Conservation (phyloP, 35 echinoderm and acorn worm genomes). For the Strongylocentrotus purpuratus region DNA sequence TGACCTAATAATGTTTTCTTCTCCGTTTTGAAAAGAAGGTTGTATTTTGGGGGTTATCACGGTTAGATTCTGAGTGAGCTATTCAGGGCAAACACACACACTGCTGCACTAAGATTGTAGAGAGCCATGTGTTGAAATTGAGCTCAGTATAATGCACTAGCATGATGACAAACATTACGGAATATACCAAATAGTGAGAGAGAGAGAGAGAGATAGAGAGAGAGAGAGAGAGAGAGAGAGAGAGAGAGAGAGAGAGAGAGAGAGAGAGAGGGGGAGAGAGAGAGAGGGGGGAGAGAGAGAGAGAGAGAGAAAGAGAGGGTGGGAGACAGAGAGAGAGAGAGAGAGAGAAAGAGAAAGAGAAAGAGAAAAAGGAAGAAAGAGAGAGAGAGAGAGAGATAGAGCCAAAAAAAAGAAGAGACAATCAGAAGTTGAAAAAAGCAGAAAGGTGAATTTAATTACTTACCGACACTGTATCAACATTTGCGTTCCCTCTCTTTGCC, state of each 20-base stretch:
- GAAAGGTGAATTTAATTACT: neutral
- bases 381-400: too few relatives aligned
- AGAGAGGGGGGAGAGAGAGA: too few relatives aligned
- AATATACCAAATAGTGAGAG: neutral
- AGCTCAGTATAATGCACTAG: neutral
- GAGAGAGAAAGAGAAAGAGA: too few relatives aligned
- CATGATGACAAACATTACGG: neutral
- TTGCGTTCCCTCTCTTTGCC: neutral
- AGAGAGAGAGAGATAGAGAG: too few relatives aligned
- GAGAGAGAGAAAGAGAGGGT: too few relatives aligned
- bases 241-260: too few relatives aligned
- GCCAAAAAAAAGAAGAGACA: too few relatives aligned
- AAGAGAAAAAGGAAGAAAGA: too few relatives aligned
- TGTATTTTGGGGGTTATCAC: neutral
- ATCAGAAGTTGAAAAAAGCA: too few relatives aligned
- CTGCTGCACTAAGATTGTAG: neutral
- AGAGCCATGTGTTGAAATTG: neutral
- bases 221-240: too few relatives aligned
- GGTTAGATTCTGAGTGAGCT: neutral
- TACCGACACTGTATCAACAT: neutral
- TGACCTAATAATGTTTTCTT: slow-evolving; percentile 19
- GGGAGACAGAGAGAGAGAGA: too few relatives aligned
- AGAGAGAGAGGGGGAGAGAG: too few relatives aligned
- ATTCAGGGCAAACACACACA: neutral
- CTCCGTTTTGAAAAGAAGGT: neutral